phyloP scores from a whole-genome alignment of 1,140 invertebrate species.

The Papilio glaucus region DNA sequence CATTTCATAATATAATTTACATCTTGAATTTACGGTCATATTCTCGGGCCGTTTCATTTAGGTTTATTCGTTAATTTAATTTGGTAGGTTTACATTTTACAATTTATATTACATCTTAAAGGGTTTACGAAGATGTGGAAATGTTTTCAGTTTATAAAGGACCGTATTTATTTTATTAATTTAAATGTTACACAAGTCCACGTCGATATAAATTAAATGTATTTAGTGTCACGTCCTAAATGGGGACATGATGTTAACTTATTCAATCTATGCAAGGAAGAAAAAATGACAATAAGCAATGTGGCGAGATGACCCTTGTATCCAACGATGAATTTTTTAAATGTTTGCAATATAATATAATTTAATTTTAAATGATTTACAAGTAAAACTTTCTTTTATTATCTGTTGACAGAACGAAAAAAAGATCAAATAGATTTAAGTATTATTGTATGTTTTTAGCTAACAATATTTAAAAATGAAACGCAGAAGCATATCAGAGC shows the following conservation, averaged over 20 bases:
- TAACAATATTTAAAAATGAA: neutral
- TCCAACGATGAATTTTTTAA: no score
- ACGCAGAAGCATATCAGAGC: neutral
- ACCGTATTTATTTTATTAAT: constrained; percentile 10
- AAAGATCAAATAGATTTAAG: no score
- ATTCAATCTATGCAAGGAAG: no score
- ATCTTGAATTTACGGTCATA: constrained; percentile 21
- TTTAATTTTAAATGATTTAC: no score
- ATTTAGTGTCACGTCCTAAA: no score
- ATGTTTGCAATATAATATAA: no score
- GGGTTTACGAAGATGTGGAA: neutral
- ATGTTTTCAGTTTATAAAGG: constrained; percentile 5
- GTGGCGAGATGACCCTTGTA: no score
- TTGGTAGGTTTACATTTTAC: constrained; percentile 23
- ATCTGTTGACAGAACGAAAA: no score
- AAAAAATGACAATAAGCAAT: no score
- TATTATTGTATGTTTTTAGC: neutral
- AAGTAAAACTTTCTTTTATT: no score
- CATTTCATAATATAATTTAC: constrained; percentile 44
- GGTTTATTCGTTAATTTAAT: constrained; percentile 20
- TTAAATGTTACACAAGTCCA: neutral
- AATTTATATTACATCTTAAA: constrained; percentile 10
- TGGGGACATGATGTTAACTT: no score
- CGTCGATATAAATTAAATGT: no score
- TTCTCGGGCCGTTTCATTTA: neutral